Evolutionary conservation across 2,797 vertebrate genomes (phyloP), one percentile per base, ranked within the genome.

Genomic region (Pangasius macronema): DNA sequence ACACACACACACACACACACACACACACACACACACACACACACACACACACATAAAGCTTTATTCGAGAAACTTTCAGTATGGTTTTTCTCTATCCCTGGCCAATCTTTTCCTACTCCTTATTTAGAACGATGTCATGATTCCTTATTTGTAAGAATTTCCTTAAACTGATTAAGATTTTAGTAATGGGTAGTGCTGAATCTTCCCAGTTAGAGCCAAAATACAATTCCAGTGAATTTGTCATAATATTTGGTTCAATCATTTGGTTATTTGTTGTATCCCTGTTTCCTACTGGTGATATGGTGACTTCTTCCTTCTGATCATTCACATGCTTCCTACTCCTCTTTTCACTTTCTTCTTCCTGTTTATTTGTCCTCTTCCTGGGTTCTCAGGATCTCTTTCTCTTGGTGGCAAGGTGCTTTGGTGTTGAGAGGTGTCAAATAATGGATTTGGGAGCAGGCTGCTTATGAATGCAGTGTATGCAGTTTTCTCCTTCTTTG

Each of bases 391-490:
- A 42, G 70, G 49, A n/a, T 82, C 18, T 39, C 63, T 27, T 16
- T 80, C 84, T 68, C 72, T 77, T 46, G 70, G 39, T 36, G 68
- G 93, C 96, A 96, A 95, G 94, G 95, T 94, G 93, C 95, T 94
- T 95, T 87, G 55, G 91, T 90, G 94, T 95, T 96, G 96, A 96
- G 96, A 95, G 96, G 95, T 95, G 95, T 95, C 95, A 95, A 96
- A 95, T 95, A 94, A 94, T 93, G 94, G 96, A 97, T 96, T 96
- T 97, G 95, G 95, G 95, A 96, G 68, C 39, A 96, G 94, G 96
- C 97, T 97, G 97, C 96, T 97, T 97, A 97, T 97, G 96, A 97
- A 97, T 97, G 96, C 95, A 91, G 94, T 92, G 90, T 93, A 39
- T 39, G 39, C 39, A 39, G 39, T 92, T 91, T 92, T 92, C 95